Percentiles rank a stretch among this genome's conserved stretches.
Conservation (phyloP, 2,888 invertebrate species). For the Microctonus brassicae region DNA sequence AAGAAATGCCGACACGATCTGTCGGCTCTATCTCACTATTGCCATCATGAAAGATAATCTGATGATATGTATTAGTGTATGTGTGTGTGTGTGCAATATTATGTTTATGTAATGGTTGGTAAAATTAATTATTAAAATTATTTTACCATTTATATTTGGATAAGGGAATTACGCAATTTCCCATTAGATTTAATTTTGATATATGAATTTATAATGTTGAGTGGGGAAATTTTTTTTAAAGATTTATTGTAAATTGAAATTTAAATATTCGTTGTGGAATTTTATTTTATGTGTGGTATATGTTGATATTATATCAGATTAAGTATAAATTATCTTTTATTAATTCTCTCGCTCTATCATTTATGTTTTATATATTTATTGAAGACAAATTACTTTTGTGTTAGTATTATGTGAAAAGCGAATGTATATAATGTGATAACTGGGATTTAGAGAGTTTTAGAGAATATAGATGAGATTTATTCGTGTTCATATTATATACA, state of each 20-base stretch:
- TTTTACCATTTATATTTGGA: neutral
- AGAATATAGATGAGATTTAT: no score
- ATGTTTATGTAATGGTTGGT: neutral
- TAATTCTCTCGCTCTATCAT: no score
- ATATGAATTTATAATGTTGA: neutral
- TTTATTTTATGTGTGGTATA: neutral
- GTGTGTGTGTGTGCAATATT: neutral
- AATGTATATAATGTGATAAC: neutral
- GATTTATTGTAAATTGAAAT: neutral
- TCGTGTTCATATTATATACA: neutral
- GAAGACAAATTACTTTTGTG: no score
- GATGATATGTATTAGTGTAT: neutral
- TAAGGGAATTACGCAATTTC: neutral
- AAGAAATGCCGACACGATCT: constrained; percentile 64
- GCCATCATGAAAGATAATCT: constrained; percentile 13
- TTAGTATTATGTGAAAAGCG: neutral
- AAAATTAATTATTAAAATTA: neutral
- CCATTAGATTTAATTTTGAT: constrained; percentile 5
- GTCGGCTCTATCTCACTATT: constrained; percentile 29
- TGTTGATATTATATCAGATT: no score
- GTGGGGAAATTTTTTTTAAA: neutral
- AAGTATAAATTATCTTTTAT: no score
- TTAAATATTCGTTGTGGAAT: neutral
- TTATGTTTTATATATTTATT: no score
- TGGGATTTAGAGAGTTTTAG: neutral